These are phyloP conservation scores for Lucinisca nassula DNA, from an alignment of 2,888 invertebrate species.

Conservation along the genomic window DNA sequence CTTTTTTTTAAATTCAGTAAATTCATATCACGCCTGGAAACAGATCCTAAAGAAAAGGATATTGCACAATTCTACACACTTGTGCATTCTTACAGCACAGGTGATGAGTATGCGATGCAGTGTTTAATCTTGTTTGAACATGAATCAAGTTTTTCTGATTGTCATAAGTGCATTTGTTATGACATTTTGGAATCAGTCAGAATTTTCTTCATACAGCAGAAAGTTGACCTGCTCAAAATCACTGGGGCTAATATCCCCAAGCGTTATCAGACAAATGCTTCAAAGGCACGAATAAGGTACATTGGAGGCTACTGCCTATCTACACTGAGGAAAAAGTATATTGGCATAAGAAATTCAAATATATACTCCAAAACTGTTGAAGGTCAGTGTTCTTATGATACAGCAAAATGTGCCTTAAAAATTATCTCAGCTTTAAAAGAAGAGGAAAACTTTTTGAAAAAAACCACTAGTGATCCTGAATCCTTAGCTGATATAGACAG, in stretches of 20 bases:
- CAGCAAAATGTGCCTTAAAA: constrained; percentile 22
- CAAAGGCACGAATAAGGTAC: constrained; percentile 29
- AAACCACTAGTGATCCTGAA: constrained; percentile 24
- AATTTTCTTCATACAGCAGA: constrained; percentile 17
- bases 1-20: not conserved
- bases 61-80: not conserved
- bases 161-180: constrained; percentile 25
- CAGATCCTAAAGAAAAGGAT: not conserved
- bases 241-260: not conserved
- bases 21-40: not conserved
- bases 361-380: not conserved
- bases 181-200: constrained; percentile 19
- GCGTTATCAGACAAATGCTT: constrained; percentile 27
- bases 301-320: constrained; percentile 42
- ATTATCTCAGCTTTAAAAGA: constrained; percentile 14
- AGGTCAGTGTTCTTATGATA: constrained; percentile 9
- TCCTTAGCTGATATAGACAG: constrained; percentile 42
- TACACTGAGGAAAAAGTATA: constrained; percentile 29
- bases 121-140: constrained; percentile 18
- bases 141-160: not conserved
- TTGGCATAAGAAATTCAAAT: not conserved
- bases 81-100: not conserved
- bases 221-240: not conserved
- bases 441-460: constrained; percentile 43
- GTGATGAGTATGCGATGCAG: constrained; percentile 10